These are phyloP conservation scores for Perizoma affinitatum DNA, from an alignment of 2,888 invertebrate species.

Conservation along the genomic window DNA sequence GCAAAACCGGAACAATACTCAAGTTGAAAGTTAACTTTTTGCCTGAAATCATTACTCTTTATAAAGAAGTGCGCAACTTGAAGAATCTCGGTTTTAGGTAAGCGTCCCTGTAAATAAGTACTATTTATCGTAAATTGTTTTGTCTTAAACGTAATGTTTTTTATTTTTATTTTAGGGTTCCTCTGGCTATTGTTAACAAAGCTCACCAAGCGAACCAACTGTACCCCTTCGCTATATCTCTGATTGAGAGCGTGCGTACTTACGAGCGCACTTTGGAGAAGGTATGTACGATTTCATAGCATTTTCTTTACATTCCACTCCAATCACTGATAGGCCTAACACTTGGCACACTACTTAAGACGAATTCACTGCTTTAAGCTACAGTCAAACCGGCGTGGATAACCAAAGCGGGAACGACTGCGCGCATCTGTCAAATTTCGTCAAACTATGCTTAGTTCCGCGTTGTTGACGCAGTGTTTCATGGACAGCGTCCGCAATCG, in stretches of 20 bases:
- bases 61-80: slow-evolving; percentile 98
- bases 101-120: background rate
- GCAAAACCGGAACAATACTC: slow-evolving; percentile 92
- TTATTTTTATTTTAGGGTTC: slow-evolving; percentile 87
- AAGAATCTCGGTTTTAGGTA: slow-evolving; percentile 95
- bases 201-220: slow-evolving; percentile 99
- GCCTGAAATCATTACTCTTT: slow-evolving; percentile 98
- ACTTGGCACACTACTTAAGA: slow-evolving; percentile 62
- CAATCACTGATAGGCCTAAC: slow-evolving; percentile 61
- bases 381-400: too few species aligned
- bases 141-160: slow-evolving; percentile 1
- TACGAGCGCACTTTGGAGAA: slow-evolving; percentile 98
- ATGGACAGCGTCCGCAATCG: too few species aligned
- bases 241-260: slow-evolving; percentile 98
- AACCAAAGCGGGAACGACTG: too few species aligned
- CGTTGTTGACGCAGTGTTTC: too few species aligned
- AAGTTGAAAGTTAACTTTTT: slow-evolving; percentile 97
- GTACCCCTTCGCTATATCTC: slow-evolving; percentile 99
- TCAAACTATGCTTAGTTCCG: too few species aligned
- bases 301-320: slow-evolving; percentile 42
- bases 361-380: slow-evolving; percentile 13
- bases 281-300: slow-evolving; percentile 81
- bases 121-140: too few species aligned
- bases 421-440: too few species aligned
- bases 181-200: slow-evolving; percentile 98